phyloP scores from a whole-genome alignment of 2,888 invertebrate species.

The Spicauda simplicius region DNA sequence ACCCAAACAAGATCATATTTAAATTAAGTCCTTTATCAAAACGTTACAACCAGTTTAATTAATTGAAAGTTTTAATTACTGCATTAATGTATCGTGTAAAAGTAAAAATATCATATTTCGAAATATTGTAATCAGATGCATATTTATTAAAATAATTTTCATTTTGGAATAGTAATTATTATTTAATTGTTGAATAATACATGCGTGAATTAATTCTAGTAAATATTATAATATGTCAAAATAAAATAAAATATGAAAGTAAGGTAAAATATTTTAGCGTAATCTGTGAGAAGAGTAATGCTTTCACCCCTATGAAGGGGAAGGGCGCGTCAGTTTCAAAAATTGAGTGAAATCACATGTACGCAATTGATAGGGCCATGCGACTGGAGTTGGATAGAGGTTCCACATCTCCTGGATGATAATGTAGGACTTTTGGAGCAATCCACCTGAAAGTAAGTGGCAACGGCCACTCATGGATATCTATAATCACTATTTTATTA shows the following conservation, averaged over 20 bases:
- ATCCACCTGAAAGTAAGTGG: no score
- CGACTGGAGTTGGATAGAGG: conserved; percentile 47
- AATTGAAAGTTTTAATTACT: conserved; percentile 6
- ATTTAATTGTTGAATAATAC: background rate
- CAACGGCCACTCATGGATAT: no score
- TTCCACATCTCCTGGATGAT: background rate
- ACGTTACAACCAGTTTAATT: background rate
- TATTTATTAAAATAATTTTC: background rate
- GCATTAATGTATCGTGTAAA: background rate
- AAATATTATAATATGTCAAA: conserved; percentile 1
- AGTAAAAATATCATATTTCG: conserved; percentile 1
- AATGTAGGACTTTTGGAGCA: background rate
- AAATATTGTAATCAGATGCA: background rate
- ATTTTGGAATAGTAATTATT: conserved; percentile 6
- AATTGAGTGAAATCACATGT: conserved; percentile 83
- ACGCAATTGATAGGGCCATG: conserved; percentile 73
- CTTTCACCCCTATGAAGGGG: conserved; percentile 57
- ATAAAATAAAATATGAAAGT: conserved; percentile 25
- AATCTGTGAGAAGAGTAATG: conserved; percentile 75
- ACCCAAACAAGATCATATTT: conserved; percentile 7
- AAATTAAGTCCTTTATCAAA: conserved; percentile 11
- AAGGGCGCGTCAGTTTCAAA: conserved; percentile 81
- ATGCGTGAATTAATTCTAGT: background rate
- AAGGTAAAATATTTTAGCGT: conserved; percentile 48
- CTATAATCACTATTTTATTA: no score